Percentiles rank a stretch among this genome's conserved stretches.
Conservation (phyloP, 2,113 vertebrate genomes). For the Pedetes capensis region DNA sequence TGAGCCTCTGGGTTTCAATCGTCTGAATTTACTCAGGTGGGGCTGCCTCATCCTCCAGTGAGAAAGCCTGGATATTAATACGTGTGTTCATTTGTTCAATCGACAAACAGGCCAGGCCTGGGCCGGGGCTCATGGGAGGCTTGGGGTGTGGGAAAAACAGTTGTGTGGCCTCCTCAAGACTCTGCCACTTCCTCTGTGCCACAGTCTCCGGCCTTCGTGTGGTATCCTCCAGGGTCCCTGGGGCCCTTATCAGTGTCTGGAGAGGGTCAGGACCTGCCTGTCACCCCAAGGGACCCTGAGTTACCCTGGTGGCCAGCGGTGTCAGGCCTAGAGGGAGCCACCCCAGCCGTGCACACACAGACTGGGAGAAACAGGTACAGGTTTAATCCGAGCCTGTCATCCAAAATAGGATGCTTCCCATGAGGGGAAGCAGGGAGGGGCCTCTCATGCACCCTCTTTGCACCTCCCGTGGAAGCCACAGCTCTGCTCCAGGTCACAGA, state of each 20-base stretch:
- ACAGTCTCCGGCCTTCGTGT: fast-evolving
- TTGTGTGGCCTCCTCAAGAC: not conserved
- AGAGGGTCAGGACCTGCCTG: fast-evolving
- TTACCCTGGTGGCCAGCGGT: too few relatives aligned
- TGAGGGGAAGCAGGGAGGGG: not conserved
- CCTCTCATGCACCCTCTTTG: too few relatives aligned
- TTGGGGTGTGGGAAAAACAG: not conserved
- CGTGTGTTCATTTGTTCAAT: not conserved
- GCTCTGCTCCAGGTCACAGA: too few relatives aligned
- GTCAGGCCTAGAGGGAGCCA: not conserved
- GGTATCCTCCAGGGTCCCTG: not conserved
- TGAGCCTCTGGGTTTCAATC: not conserved
- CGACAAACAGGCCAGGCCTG: not conserved
- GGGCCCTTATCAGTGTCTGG: not conserved
- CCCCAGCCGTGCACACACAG: too few relatives aligned
- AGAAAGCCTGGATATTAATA: not conserved
- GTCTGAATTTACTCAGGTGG: not conserved
- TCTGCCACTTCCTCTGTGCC: fast-evolving
- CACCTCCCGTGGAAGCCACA: too few relatives aligned
- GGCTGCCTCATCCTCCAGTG: not conserved
- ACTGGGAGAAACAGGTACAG: not conserved
- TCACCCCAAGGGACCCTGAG: fast-evolving
- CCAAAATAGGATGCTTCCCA: too few relatives aligned
- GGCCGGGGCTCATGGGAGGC: not conserved
- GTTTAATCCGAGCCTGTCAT: fast-evolving